Evolutionary conservation across 2,888 invertebrate genomes (phyloP).

Genomic region (Leptinotarsa haldemani): DNA sequence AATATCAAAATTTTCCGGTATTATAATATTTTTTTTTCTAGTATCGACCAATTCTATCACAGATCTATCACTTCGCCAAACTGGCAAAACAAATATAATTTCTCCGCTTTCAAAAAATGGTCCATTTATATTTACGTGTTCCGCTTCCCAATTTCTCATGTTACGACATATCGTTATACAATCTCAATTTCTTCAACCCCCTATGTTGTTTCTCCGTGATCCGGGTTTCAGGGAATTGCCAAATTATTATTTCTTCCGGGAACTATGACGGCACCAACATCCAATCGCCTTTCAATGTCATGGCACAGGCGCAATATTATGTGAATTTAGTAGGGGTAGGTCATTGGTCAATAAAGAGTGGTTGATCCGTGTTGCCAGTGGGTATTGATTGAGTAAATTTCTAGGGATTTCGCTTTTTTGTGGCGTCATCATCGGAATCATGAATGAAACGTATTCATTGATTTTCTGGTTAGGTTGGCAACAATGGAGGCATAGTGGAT

Average conservation of each 20-base stretch:
- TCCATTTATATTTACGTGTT: background rate
- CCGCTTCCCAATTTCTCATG: background rate
- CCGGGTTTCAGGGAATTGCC: background rate
- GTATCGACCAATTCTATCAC: too few relatives aligned
- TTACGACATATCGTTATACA: slow-evolving; percentile 12
- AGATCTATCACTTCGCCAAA: background rate
- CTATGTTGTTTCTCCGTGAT: background rate
- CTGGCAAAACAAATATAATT: background rate
- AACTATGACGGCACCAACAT: slow-evolving; percentile 9
- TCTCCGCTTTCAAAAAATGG: background rate
- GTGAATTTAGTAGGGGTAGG: slow-evolving; percentile 13
- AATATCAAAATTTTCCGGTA: too few relatives aligned
- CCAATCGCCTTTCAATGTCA: slow-evolving; percentile 6
- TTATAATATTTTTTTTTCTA: too few relatives aligned
- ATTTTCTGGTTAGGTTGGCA: too few relatives aligned
- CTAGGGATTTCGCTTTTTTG: too few relatives aligned
- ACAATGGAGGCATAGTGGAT: too few relatives aligned
- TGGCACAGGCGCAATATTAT: slow-evolving; percentile 5
- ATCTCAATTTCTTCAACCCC: background rate
- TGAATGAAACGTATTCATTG: too few relatives aligned
- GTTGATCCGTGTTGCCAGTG: slow-evolving; percentile 1
- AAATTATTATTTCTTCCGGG: slow-evolving; percentile 13
- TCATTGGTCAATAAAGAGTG: slow-evolving; percentile 16
- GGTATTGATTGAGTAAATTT: too few relatives aligned
- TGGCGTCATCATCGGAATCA: too few relatives aligned